Conservation (phyloP, 2,888 invertebrate species). For the Drosophila dives region DNA sequence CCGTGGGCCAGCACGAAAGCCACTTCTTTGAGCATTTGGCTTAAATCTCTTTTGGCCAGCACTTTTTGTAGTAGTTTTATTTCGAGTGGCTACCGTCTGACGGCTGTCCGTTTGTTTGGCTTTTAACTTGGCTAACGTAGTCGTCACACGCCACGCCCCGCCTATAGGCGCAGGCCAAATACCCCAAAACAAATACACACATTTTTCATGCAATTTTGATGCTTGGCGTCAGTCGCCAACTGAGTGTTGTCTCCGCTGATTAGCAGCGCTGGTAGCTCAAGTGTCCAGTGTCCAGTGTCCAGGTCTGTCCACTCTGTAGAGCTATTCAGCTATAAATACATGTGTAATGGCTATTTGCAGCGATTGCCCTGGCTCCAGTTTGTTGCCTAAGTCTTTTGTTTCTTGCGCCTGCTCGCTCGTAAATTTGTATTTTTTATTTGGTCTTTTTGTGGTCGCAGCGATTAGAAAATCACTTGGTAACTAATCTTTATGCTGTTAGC, state of each 20-base stretch:
- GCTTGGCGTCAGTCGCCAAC: slow-evolving; percentile 66
- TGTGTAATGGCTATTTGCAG: slow-evolving; percentile 6
- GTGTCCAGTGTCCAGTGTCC: slow-evolving; percentile 14
- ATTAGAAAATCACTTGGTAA: slow-evolving; percentile 76
- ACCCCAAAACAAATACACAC: slow-evolving; percentile 22
- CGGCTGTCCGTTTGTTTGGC: slow-evolving; percentile 79
- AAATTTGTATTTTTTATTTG: slow-evolving; percentile 72
- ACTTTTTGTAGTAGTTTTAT: slow-evolving; percentile 48
- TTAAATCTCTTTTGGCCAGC: slow-evolving; percentile 40
- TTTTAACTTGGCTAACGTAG: slow-evolving; percentile 74
- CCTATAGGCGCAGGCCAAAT: slow-evolving; percentile 17
- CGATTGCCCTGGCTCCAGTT: slow-evolving; percentile 50
- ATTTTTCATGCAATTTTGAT: slow-evolving; percentile 73
- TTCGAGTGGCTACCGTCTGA: slow-evolving; percentile 77
- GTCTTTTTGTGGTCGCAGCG: slow-evolving; percentile 64
- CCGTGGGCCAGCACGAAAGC: slow-evolving; percentile 59
- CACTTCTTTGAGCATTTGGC: slow-evolving; percentile 43
- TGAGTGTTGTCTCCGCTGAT: slow-evolving; percentile 74
- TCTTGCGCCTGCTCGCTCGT: slow-evolving; percentile 36
- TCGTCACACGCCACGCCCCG: slow-evolving; percentile 34
- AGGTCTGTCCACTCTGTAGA: slow-evolving; percentile 24
- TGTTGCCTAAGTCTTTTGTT: slow-evolving; percentile 70
- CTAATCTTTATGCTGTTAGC: slow-evolving; percentile 78
- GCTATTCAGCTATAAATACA: slow-evolving; percentile 52
- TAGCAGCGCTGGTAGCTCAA: slow-evolving; percentile 55